Percentiles rank a stretch among this genome's conserved stretches.
Evolutionary conservation across 2,888 invertebrate species (phyloP).

Genomic region (Polyommatus iphigenia): DNA sequence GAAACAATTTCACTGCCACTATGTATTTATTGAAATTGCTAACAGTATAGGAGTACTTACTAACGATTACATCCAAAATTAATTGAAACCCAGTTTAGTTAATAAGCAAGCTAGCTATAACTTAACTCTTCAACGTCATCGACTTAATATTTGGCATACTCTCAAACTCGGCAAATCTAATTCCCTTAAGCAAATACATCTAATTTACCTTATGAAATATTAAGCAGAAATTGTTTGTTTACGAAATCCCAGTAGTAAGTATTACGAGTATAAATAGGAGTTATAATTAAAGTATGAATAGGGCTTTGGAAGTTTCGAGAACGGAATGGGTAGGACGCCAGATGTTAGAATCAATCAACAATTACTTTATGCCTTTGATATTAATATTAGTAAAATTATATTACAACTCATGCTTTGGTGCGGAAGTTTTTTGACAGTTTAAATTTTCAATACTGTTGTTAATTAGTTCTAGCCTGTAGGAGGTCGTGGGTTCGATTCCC

Average conservation of each 20-base stretch:
- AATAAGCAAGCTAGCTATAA: background rate
- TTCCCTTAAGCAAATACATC: slow-evolving; percentile 1
- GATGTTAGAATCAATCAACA: slow-evolving; percentile 9
- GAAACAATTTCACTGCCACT: too few species aligned
- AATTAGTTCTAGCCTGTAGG: too few species aligned
- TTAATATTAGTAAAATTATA: background rate
- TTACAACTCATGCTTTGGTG: background rate
- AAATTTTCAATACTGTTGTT: too few species aligned
- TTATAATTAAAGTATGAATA: slow-evolving; percentile 26
- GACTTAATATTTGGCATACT: background rate
- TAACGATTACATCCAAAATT: background rate
- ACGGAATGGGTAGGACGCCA: background rate
- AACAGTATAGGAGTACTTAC: background rate
- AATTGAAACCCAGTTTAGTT: background rate
- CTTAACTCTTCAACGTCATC: slow-evolving; percentile 8
- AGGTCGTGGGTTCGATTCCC: too few species aligned
- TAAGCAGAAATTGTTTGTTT: slow-evolving; percentile 4
- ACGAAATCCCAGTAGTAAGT: background rate
- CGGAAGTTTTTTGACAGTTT: background rate
- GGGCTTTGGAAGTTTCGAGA: background rate
- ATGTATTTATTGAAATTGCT: background rate
- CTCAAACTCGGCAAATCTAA: background rate
- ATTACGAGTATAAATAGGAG: slow-evolving; percentile 12
- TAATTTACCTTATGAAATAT: slow-evolving; percentile 12
- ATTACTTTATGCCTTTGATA: background rate